A percentile compares a stretch with the other conserved stretches of the same genome.
Conservation (phyloP, 2,113 vertebrate species). For the Saimiri boliviensis region DNA sequence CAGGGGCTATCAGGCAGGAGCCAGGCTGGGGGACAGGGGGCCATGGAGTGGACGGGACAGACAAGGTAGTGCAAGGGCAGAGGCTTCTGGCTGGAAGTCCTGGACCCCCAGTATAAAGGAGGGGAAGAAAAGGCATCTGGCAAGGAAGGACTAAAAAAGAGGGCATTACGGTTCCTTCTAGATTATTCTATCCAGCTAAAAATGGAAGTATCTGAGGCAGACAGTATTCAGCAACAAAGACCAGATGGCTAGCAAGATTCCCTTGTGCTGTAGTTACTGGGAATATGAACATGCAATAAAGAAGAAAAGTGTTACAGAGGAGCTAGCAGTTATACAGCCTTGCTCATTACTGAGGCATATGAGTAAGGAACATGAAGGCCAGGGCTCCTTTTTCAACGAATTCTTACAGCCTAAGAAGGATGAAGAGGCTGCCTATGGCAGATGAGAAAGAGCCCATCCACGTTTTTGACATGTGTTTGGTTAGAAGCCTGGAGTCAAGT, state of each 20-base stretch:
- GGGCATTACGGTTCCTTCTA: background rate
- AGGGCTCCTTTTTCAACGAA: background rate
- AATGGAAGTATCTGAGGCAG: background rate
- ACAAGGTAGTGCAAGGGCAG: background rate
- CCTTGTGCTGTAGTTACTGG: background rate
- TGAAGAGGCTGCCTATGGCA: background rate
- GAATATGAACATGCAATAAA: background rate
- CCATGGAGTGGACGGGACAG: rapidly evolving
- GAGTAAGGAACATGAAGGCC: background rate
- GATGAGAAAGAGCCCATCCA: background rate
- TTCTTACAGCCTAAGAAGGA: background rate
- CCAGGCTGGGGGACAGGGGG: background rate
- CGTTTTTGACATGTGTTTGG: background rate
- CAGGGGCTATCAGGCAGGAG: background rate
- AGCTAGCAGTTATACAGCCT: background rate
- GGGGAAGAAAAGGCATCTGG: background rate
- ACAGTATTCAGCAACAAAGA: background rate
- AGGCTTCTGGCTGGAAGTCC: constrained; percentile 60
- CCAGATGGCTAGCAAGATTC: background rate
- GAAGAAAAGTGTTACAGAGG: background rate
- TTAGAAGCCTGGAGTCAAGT: background rate
- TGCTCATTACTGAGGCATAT: background rate
- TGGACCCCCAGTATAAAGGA: background rate
- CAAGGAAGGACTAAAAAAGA: background rate
- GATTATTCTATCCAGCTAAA: background rate